A percentile compares a stretch with the other conserved stretches of the same genome.
These are phyloP conservation scores for Dendroctonus ponderosae DNA, from an alignment of 1,140 invertebrate species.

Conservation along the genomic window DNA sequence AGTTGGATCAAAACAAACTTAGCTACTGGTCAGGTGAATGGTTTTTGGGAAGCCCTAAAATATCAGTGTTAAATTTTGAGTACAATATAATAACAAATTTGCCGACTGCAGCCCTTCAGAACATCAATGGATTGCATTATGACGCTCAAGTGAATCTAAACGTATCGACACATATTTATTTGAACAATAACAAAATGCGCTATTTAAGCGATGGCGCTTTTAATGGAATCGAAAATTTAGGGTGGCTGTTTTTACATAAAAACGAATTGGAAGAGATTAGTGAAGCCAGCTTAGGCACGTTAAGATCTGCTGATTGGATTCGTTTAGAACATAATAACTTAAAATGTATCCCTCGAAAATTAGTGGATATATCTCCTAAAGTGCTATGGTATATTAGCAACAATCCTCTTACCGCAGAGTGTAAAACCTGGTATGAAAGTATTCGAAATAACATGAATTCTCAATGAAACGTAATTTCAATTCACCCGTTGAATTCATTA, in stretches of 20 bases:
- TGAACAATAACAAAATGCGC: constrained; percentile 44
- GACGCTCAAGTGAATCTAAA: constrained; percentile 36
- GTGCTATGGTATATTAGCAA: constrained; percentile 41
- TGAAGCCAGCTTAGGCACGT: constrained; percentile 34
- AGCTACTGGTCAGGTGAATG: constrained; percentile 40
- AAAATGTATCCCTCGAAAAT: constrained; percentile 40
- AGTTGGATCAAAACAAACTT: constrained; percentile 45
- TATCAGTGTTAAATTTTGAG: constrained; percentile 43
- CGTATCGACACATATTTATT: constrained; percentile 41
- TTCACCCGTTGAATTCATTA: neutral
- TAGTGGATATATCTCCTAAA: constrained; percentile 41
- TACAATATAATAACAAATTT: constrained; percentile 41
- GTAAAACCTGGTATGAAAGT: constrained; percentile 51
- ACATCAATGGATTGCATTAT: constrained; percentile 42
- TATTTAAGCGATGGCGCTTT: constrained; percentile 43
- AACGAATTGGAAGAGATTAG: constrained; percentile 43
- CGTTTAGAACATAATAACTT: constrained; percentile 42
- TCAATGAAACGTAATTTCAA: neutral
- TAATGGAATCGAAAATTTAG: constrained; percentile 39
- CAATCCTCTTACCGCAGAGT: constrained; percentile 42
- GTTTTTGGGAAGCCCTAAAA: constrained; percentile 43
- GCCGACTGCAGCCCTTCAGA: constrained; percentile 39
- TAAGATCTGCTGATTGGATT: constrained; percentile 41
- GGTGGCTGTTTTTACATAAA: constrained; percentile 45
- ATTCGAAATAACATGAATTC: constrained; percentile 13